Conservation (phyloP, 2,888 invertebrate genomes). For the Nomada ruficornis region DNA sequence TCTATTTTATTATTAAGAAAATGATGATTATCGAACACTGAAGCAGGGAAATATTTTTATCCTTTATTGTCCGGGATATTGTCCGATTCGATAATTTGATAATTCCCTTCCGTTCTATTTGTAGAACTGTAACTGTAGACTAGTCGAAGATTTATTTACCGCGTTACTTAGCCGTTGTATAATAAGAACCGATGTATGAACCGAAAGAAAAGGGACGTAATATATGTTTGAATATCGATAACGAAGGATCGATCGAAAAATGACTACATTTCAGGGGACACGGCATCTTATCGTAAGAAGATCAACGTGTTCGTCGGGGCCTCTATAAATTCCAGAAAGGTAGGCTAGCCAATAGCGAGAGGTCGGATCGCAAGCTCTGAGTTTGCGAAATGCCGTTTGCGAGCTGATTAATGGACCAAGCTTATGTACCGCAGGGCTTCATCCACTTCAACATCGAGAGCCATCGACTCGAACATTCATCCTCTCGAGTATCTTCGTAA, state of each 20-base stretch:
- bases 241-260: conserved; percentile 42
- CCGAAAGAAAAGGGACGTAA: too few relatives aligned
- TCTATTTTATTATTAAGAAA: too few relatives aligned
- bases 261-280: conserved; percentile 28
- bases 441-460: conserved; percentile 71
- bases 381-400: conserved; percentile 73
- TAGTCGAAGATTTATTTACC: background rate
- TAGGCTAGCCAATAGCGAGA: conserved; percentile 57
- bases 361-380: conserved; percentile 56
- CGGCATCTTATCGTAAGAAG: conserved; percentile 58
- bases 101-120: background rate
- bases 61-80: too few relatives aligned
- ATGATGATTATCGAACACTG: too few relatives aligned
- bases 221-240: conserved; percentile 15
- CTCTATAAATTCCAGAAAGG: conserved; percentile 65
- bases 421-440: conserved; percentile 72
- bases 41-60: too few relatives aligned
- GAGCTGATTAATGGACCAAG: conserved; percentile 72
- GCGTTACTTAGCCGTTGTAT: background rate
- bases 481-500: conserved; percentile 68
- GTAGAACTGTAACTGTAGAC: background rate
- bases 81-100: too few relatives aligned
- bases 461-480: conserved; percentile 70
- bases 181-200: background rate
- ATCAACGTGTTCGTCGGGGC: conserved; percentile 54